Conservation (phyloP, 2,797 vertebrate species). For the Vespertilio murinus region DNA sequence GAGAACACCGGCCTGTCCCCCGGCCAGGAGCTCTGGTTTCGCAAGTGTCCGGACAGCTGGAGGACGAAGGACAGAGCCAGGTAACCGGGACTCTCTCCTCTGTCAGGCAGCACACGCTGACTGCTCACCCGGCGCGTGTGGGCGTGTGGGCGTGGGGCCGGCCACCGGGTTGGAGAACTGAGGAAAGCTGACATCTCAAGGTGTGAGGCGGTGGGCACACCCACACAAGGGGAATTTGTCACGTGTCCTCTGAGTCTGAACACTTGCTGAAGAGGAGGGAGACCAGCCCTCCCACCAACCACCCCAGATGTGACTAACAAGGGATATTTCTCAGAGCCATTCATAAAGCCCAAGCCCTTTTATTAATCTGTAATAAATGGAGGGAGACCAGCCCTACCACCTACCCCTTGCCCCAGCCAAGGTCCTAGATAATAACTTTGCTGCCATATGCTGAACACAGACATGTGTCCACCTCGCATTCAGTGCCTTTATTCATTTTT, state of each 20-base stretch:
- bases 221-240: background rate
- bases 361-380: no score
- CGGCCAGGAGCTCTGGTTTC: slow-evolving; percentile 89
- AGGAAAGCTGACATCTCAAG: background rate
- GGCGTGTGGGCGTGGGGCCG: background rate
- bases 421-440: background rate
- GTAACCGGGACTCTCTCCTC: slow-evolving; percentile 78
- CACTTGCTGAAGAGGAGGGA: background rate
- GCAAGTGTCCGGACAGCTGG: slow-evolving; percentile 93
- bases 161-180: background rate
- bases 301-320: no score
- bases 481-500: background rate
- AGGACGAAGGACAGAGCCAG: slow-evolving; percentile 89
- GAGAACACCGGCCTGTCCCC: slow-evolving; percentile 88
- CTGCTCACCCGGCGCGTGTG: background rate
- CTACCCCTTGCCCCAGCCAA: background rate
- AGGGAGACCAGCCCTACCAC: background rate
- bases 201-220: background rate
- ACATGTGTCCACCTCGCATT: rapidly evolving
- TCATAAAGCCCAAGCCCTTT: no score
- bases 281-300: background rate
- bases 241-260: background rate
- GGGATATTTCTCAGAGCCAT: no score
- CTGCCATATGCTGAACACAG: rapidly evolving
- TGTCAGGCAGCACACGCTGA: background rate